Evolutionary conservation across 2,888 invertebrate species (phyloP).

Genomic region (Steinernema scapterisci): DNA sequence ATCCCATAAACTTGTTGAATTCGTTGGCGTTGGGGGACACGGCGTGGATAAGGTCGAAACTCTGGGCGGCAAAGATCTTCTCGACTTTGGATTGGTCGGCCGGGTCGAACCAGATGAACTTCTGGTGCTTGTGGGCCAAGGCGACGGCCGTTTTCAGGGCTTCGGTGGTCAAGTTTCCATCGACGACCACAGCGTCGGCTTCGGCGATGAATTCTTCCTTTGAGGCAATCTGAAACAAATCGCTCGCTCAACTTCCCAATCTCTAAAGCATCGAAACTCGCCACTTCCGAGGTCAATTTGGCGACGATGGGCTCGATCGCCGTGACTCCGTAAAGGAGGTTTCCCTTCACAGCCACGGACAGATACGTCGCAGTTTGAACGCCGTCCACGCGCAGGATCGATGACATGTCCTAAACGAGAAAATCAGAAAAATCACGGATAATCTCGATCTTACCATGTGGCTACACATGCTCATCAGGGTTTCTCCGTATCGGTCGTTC

Average conservation of each 20-base stretch:
- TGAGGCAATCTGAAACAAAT: slow-evolving; percentile 73
- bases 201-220: slow-evolving; percentile 74
- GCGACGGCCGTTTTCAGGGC: slow-evolving; percentile 72
- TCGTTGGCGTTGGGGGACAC: slow-evolving; percentile 46
- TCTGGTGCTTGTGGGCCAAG: slow-evolving; percentile 46
- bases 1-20: slow-evolving; percentile 33
- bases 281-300: slow-evolving; percentile 48
- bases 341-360: slow-evolving; percentile 53
- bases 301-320: slow-evolving; percentile 48
- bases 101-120: slow-evolving; percentile 70
- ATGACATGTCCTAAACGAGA: slow-evolving; percentile 30
- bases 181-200: slow-evolving; percentile 80
- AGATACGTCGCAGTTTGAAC: slow-evolving; percentile 54
- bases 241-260: too few species aligned
- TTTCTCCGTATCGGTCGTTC: slow-evolving; percentile 71
- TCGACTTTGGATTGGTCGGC: slow-evolving; percentile 69
- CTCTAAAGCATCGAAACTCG: slow-evolving; percentile 10
- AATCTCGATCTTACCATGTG: slow-evolving; percentile 10
- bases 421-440: neutral
- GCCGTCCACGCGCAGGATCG: neutral
- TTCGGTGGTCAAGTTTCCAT: slow-evolving; percentile 79
- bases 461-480: slow-evolving; percentile 9
- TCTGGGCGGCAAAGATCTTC: slow-evolving; percentile 65
- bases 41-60: slow-evolving; percentile 39
- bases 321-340: slow-evolving; percentile 52